phyloP scores from a whole-genome alignment of 2,797 vertebrate species.

The Sebastes reedi region DNA sequence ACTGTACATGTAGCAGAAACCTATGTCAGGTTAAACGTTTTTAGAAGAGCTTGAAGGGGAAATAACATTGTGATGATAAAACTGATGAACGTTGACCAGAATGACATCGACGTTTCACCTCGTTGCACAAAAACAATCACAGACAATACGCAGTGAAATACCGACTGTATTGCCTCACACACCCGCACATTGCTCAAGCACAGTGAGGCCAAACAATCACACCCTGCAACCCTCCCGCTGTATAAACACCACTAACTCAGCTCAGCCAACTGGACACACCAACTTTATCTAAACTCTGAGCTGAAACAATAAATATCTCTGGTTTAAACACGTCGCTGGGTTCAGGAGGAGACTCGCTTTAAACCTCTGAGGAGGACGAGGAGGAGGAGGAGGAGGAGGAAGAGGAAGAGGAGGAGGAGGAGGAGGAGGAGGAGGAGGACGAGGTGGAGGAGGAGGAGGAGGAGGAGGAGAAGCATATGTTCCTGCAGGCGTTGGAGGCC shows the following conservation, averaged over 20 bases:
- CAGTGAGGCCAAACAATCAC: conserved; percentile 40
- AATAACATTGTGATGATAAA: no score
- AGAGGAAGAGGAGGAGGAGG: no score
- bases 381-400: neutral
- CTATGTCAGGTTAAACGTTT: no score
- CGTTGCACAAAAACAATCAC: neutral
- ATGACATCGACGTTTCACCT: no score
- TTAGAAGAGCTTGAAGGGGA: no score
- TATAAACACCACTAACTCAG: conserved; percentile 34
- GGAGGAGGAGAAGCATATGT: conserved; percentile 17
- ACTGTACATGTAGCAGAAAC: no score
- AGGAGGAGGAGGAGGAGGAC: no score
- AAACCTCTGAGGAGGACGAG: neutral
- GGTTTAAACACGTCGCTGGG: conserved; percentile 10
- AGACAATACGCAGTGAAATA: neutral
- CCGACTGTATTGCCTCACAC: conserved; percentile 32
- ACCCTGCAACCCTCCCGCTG: conserved; percentile 9
- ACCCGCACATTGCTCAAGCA: conserved; percentile 29
- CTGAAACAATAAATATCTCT: conserved; percentile 53
- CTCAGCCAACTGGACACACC: conserved; percentile 16
- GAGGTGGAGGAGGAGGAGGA: neutral
- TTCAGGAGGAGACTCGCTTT: neutral
- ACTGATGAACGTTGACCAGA: no score
- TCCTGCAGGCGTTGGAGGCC: conserved; percentile 29
- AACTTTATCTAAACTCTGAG: conserved; percentile 38